Base-by-base conservation (phyloP, 2,113 vertebrate genomes). In the Cebus imitator region DNA sequence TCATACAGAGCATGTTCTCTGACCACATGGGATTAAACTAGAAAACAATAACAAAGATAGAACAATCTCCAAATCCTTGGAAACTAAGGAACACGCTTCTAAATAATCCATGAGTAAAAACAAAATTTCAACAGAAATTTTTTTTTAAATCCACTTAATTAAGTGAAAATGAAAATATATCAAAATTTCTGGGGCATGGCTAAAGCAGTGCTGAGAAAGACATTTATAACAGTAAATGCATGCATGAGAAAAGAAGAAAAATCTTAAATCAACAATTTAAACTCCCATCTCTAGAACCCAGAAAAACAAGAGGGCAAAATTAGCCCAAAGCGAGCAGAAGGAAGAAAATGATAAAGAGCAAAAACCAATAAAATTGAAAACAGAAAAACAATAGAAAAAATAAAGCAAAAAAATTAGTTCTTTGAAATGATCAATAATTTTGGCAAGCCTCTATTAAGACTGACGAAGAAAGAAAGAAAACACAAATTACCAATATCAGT, bases 91-190 rank as follows among this genome's bases (percentile, higher is more conserved):
- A 88, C 68, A 83, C 2, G 58, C 5, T 52, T 57, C 17, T 84
- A 84, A 92, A 70, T 43, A 92, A 92, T 12, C 40, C 72, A 75
- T 45, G 43, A 30, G 20, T 57, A 37, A 96, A 92, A 89, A 73
- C 25, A 13, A 96, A 94, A 82, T 94, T 32, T 37, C 57, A 92
- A 87, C 17, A 89, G 14, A 61, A 72, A 45, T 48, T 86, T 45
- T 86, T 55, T 64, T 61, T 0, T 37, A 79, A 91, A 92, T 85
- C 52, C 14, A 85, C 18, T 83, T 16, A 78, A 82, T 30, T 61
- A 78, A 81, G 68, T 61, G 16, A 96, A 97, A 95, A 93, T 68
- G 40, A 64, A 80, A 91, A 57, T 83, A 89, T 40, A 86, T 13
- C 37, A 84, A 87, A 66, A 58, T 30, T 20, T 89, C 68, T 55